Evolutionary conservation across 2,888 invertebrate species (phyloP).

Genomic region (Cataglyphis albicans): DNA sequence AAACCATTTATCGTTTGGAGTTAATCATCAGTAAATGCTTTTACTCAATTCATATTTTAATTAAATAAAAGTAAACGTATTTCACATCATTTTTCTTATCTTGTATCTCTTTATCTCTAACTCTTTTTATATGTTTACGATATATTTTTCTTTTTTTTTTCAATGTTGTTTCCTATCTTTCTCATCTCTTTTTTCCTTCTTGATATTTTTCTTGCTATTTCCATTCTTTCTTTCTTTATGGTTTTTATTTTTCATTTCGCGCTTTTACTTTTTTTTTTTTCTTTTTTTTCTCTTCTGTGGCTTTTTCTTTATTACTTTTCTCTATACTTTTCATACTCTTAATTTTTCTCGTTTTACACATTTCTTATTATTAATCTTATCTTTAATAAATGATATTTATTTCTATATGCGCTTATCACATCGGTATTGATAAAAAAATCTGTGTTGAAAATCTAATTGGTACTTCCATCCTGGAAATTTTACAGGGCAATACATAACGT

Average conservation of each 20-base stretch:
- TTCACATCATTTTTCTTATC: not conserved
- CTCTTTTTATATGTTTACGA: not conserved
- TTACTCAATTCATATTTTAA: not conserved
- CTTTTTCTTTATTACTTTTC: not conserved
- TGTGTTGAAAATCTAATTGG: not conserved
- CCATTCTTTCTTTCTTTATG: not conserved
- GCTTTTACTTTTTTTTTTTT: not conserved
- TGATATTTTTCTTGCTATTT: not conserved
- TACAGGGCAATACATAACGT: not conserved
- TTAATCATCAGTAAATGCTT: not conserved
- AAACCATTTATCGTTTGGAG: not conserved
- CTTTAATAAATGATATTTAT: not conserved
- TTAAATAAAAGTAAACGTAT: not conserved
- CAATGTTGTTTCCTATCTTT: not conserved
- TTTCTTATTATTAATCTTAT: constrained; percentile 4
- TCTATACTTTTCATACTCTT: not conserved
- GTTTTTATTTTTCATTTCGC: not conserved
- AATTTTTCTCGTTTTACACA: not conserved
- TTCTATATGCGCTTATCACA: not conserved
- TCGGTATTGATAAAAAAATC: not conserved
- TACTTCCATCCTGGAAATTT: constrained; percentile 8
- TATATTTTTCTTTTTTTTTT: not conserved
- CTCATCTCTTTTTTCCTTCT: not conserved
- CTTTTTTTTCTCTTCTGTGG: not conserved
- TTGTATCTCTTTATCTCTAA: not conserved